These are phyloP conservation scores for Cyaniris semiargus DNA, from an alignment of 2,888 invertebrate genomes.

Conservation along the genomic window DNA sequence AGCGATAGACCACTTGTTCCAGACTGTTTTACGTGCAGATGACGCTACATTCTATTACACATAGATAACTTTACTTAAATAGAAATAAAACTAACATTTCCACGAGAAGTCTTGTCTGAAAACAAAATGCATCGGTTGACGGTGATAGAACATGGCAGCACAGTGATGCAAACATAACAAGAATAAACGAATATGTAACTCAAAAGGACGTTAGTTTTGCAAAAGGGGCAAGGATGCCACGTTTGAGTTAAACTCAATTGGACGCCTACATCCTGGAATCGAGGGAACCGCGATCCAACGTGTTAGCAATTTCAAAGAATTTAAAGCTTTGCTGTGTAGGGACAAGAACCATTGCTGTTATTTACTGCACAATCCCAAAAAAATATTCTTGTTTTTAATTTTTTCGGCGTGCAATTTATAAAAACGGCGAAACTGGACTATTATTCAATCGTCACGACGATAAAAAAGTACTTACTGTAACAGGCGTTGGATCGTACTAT, in stretches of 20 bases:
- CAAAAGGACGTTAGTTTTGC: constrained; percentile 2
- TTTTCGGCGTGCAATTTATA: constrained; percentile 36
- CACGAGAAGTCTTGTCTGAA: background rate
- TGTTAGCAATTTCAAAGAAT: background rate
- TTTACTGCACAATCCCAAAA: background rate
- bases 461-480: constrained; percentile 51
- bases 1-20: constrained; percentile 65
- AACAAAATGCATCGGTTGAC: background rate
- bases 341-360: background rate
- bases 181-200: constrained; percentile 5
- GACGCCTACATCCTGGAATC: constrained; percentile 7
- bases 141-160: background rate
- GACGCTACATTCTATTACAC: constrained; percentile 2
- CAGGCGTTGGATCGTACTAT: constrained; percentile 58
- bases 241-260: constrained; percentile 11
- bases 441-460: constrained; percentile 58
- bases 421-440: constrained; percentile 46
- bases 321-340: background rate
- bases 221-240: background rate
- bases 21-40: constrained; percentile 56
- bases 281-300: background rate
- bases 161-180: background rate
- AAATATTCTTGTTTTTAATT: constrained; percentile 14
- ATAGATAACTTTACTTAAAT: background rate
- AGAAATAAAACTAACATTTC: background rate